Conservation (phyloP, 2,888 invertebrate genomes). For the Phasia obesa region DNA sequence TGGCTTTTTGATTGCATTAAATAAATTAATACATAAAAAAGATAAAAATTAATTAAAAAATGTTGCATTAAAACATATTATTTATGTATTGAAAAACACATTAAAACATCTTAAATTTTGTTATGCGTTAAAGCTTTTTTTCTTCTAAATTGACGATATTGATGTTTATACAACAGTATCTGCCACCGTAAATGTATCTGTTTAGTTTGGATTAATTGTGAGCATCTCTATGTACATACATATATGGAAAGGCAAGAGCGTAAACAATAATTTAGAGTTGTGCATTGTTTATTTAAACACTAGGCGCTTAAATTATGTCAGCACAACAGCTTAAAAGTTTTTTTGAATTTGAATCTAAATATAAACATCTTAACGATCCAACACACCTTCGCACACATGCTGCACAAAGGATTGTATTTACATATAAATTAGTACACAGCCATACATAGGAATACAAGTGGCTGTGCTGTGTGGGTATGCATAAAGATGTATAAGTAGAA, state of each 20-base stretch:
- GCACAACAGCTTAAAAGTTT: conserved; percentile 29
- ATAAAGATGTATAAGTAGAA: neutral
- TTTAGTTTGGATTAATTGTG: neutral
- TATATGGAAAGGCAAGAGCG: neutral
- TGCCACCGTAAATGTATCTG: neutral
- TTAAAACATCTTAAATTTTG: neutral
- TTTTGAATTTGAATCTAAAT: neutral
- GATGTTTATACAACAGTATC: neutral
- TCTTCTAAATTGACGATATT: neutral
- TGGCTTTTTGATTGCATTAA: too few relatives aligned
- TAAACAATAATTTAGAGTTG: conserved; percentile 3
- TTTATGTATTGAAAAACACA: too few relatives aligned
- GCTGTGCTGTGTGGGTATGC: too few relatives aligned
- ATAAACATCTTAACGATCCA: neutral
- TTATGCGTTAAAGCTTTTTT: neutral
- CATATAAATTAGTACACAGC: neutral
- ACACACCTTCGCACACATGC: neutral
- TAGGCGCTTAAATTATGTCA: neutral
- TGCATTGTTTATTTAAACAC: neutral
- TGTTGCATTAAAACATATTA: too few relatives aligned
- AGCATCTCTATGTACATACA: too few relatives aligned
- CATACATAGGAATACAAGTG: neutral
- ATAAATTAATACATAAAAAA: too few relatives aligned
- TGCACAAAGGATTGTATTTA: neutral
- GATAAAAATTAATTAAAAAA: too few relatives aligned